These are phyloP conservation scores for Platycnemis pennipes DNA, from an alignment of 2,888 invertebrate species.

Conservation along the genomic window DNA sequence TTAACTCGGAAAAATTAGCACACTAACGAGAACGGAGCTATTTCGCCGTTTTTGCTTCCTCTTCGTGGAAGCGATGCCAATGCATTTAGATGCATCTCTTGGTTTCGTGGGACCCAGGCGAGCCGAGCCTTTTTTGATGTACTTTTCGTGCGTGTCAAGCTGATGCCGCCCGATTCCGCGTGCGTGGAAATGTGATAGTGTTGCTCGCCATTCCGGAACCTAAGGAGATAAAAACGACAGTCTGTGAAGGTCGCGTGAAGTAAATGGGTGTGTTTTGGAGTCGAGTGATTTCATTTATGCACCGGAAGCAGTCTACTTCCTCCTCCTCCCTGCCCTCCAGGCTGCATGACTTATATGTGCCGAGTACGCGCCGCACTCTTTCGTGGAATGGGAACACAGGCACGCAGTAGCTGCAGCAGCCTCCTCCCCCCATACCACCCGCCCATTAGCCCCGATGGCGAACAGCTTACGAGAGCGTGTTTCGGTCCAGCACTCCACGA, in stretches of 20 bases:
- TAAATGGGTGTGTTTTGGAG: neutral
- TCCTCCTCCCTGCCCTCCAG: neutral
- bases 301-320: neutral
- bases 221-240: neutral
- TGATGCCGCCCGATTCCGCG: neutral
- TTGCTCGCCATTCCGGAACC: neutral
- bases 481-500: neutral
- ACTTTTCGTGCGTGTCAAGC: no score
- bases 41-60: no score
- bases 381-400: neutral
- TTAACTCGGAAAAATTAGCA: no score
- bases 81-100: no score
- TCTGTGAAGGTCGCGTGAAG: neutral
- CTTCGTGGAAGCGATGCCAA: no score
- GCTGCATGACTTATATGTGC: neutral
- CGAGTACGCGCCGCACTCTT: neutral
- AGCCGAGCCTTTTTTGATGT: no score
- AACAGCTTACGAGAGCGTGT: neutral
- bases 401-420: no score
- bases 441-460: neutral
- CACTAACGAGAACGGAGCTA: no score
- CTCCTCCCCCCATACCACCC: neutral
- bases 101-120: no score
- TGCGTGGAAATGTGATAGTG: neutral
- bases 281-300: constrained; percentile 22